Percentiles rank a stretch among this genome's conserved stretches.
These are phyloP conservation scores for Notechis scutatus DNA, from an alignment of 2,113 vertebrate genomes.

Conservation along the genomic window DNA sequence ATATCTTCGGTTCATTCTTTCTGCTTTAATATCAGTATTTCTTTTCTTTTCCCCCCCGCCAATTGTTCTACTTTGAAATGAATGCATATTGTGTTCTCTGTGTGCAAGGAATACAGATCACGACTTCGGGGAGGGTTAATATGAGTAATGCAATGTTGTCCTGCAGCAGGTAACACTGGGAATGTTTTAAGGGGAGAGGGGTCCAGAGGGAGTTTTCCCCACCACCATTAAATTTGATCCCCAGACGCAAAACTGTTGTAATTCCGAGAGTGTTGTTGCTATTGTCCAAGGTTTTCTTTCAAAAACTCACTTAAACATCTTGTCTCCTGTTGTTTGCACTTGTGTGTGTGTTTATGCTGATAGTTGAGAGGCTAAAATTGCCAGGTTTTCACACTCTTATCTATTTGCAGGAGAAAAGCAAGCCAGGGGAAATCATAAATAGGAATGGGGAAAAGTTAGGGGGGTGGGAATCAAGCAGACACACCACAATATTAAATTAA, in stretches of 20 bases:
- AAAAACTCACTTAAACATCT: conserved; percentile 13
- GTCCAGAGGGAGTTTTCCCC: neutral
- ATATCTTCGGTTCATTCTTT: neutral
- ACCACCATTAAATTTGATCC: neutral
- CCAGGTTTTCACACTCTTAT: conserved; percentile 33
- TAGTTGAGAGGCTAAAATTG: neutral
- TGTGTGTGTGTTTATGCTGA: neutral
- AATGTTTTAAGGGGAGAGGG: neutral
- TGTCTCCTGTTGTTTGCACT: neutral
- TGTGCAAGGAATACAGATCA: neutral
- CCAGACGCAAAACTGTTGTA: conserved; percentile 15
- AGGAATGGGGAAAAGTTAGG: conserved; percentile 35
- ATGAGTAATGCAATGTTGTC: neutral
- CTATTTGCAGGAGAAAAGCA: conserved; percentile 44
- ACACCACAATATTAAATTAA: conserved; percentile 61
- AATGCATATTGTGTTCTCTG: neutral
- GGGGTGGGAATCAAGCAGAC: conserved; percentile 35
- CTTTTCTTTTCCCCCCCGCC: neutral
- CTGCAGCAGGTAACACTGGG: neutral
- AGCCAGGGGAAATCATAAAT: conserved; percentile 15
- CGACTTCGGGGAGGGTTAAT: neutral
- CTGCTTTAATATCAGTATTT: neutral
- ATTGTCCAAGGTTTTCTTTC: conserved; percentile 14
- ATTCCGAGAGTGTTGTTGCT: neutral
- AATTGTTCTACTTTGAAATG: neutral